These are phyloP conservation scores for Clupea harengus DNA, from an alignment of 2,113 vertebrate genomes.

Conservation along the genomic window DNA sequence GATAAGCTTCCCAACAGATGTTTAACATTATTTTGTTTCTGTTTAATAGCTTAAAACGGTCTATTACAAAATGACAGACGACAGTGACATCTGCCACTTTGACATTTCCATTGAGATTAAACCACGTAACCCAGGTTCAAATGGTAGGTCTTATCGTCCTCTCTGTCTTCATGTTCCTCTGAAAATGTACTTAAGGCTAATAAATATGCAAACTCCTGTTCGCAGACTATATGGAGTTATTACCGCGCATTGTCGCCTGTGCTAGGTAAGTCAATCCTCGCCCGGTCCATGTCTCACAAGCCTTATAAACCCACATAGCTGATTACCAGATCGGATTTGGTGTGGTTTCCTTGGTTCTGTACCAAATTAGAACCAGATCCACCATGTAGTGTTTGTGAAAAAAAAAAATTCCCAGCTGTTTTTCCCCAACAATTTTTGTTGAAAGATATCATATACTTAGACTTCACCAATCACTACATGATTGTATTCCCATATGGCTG, in stretches of 20 bases:
- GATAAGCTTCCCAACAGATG: background rate
- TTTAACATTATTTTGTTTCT: background rate
- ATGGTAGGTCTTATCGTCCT: conserved; percentile 27
- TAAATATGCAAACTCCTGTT: background rate
- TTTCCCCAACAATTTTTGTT: too few species aligned
- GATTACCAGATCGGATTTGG: background rate
- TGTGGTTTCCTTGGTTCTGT: too few species aligned
- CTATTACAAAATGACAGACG: conserved; percentile 73
- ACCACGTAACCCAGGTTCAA: background rate
- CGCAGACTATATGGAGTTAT: conserved; percentile 47
- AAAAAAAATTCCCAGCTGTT: too few species aligned
- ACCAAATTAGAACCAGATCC: too few species aligned
- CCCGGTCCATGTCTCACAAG: background rate
- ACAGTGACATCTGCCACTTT: conserved; percentile 77
- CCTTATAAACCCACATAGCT: background rate
- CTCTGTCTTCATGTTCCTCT: background rate
- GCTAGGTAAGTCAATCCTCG: conserved; percentile 77
- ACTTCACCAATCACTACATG: too few species aligned
- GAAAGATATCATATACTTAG: too few species aligned
- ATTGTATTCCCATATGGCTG: too few species aligned
- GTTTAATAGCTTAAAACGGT: conserved; percentile 79
- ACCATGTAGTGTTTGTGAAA: too few species aligned
- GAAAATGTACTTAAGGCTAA: background rate
- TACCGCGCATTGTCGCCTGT: conserved; percentile 78
- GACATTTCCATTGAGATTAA: conserved; percentile 62